Base-by-base conservation (phyloP, 37 sponge, comb jelly and placozoan species). In the Lycopodina hypogea region DNA sequence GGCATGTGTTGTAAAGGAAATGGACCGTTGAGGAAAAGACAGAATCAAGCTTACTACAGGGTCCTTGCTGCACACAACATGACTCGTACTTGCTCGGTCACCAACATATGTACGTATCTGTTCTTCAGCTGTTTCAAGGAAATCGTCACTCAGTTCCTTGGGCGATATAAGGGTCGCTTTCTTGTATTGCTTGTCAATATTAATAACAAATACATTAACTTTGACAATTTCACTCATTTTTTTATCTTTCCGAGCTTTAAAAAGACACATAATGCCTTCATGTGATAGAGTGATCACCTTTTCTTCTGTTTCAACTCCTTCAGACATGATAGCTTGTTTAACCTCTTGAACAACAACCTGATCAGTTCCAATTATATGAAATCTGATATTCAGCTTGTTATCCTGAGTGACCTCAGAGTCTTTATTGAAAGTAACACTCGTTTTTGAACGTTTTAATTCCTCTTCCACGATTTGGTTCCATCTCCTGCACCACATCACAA, bases 21-120 rank as follows among this genome's bases (percentile, higher is more conserved):
- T 21, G 0, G 73, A 81, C 30, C 38, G 50, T 28, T 51, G 28
- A 32, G 23, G 38, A 11, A 78, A 77, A 1, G 34, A 7, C 23
- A 84, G 50, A 22, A 84, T 42, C 28, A 84, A 45, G 22, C 71
- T 70, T 28, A 84, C 61, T 1, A 84, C 78, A n/a, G 78, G 78
- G n/a, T 84, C 63, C 40, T 77, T 58, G 30, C 63, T 58, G 18
- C 71, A 56, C 17, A 84, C 69, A 23, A 69, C 62, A 45, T 77
- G 56, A 33, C 33, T 34, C 2, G 29, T 71, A 12, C 24, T 34
- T 9, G 84, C 40, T 45, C 40, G 40, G 63, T 61, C 57, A 29
- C 78, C 78, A 60, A 84, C 26, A 60, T 61, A 71, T n/a, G 53
- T 57, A 48, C 51, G 71, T 26, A 84, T 84, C 42, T 60, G 62